A percentile compares a stretch with the other conserved stretches of the same genome.
Evolutionary conservation across 2,113 vertebrate species (phyloP).

Genomic region (Nettapus auritus): DNA sequence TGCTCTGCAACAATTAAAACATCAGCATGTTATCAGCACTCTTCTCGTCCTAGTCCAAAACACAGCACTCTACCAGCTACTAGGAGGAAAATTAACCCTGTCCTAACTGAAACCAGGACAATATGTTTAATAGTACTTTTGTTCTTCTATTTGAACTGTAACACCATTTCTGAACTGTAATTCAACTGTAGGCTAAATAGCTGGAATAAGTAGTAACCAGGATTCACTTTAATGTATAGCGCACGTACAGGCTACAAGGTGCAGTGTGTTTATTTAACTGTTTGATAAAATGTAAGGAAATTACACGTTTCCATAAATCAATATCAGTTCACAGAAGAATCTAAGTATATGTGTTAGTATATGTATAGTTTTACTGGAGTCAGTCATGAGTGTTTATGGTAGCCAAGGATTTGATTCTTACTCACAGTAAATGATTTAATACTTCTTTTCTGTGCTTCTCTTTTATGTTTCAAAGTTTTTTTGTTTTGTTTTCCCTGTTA

Average conservation of each 20-base stretch:
- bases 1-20: too few species aligned
- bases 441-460: not conserved
- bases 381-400: not conserved
- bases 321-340: not conserved
- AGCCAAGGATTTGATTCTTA: not conserved
- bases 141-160: not conserved
- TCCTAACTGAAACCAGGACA: too few species aligned
- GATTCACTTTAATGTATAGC: not conserved
- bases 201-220: not conserved
- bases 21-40: too few species aligned
- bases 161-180: not conserved
- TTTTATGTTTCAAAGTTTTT: not conserved
- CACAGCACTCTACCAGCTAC: too few species aligned
- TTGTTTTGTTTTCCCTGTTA: not conserved
- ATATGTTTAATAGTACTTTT: not conserved
- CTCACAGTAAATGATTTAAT: not conserved
- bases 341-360: not conserved
- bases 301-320: not conserved
- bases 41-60: too few species aligned
- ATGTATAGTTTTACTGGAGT: not conserved
- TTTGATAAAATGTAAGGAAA: not conserved
- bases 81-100: too few species aligned
- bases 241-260: not conserved
- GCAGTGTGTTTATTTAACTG: not conserved
- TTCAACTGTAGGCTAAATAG: not conserved